Conservation (phyloP, 2,888 invertebrate species). For the Galeopsomyia nigrocyanea region DNA sequence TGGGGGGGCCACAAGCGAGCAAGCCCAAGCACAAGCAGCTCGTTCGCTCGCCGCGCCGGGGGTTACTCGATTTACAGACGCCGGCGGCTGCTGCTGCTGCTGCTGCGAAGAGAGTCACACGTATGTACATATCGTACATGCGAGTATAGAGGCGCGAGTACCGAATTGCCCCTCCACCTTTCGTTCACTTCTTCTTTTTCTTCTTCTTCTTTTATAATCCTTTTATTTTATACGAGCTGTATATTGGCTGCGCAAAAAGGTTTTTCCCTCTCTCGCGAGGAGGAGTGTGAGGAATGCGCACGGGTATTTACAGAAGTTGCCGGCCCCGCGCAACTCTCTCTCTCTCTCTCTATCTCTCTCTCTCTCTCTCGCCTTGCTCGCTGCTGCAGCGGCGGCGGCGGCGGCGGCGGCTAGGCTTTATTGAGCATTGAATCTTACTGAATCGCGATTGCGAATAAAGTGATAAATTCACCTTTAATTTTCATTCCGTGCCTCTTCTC, state of each 20-base stretch:
- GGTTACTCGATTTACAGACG: constrained; percentile 38
- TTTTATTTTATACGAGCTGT: constrained; percentile 14
- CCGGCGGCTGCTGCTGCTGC: not conserved
- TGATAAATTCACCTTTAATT: too few relatives aligned
- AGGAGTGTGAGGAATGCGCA: constrained; percentile 10
- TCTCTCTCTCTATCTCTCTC: too few relatives aligned
- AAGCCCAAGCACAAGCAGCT: constrained; percentile 6
- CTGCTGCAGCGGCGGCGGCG: too few relatives aligned
- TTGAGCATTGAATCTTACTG: too few relatives aligned
- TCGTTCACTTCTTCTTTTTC: too few relatives aligned
- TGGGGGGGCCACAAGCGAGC: constrained; percentile 21
- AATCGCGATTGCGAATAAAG: too few relatives aligned
- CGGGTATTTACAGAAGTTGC: not conserved
- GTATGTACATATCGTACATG: not conserved
- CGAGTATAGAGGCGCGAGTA: constrained; percentile 26
- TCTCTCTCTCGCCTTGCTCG: too few relatives aligned
- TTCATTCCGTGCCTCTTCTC: too few relatives aligned
- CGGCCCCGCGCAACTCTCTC: too few relatives aligned
- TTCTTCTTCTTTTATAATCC: not conserved
- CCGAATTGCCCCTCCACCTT: not conserved
- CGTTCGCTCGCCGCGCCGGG: constrained; percentile 21
- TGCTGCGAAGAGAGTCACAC: constrained; percentile 37
- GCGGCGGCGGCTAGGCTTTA: too few relatives aligned
- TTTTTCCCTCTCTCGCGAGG: not conserved
- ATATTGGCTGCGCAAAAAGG: not conserved